A percentile compares a stretch with the other conserved stretches of the same genome.
These are phyloP conservation scores for Hydrotaea diabolus DNA, from an alignment of 2,888 invertebrate genomes.

Conservation along the genomic window DNA sequence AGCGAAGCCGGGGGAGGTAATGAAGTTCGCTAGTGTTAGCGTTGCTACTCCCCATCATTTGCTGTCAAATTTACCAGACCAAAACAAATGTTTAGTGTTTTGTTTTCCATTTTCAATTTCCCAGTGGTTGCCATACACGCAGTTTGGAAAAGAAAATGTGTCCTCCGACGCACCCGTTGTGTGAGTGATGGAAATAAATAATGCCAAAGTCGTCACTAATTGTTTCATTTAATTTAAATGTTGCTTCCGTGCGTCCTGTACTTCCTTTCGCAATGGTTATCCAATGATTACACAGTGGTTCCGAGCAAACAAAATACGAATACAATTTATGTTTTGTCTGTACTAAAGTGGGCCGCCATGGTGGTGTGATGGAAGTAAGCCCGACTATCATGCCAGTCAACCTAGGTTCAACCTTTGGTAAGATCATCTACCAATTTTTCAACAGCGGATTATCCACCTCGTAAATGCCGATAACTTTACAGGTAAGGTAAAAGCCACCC, in stretches of 20 bases:
- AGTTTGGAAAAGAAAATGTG: not conserved
- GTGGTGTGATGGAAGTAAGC: too few relatives aligned
- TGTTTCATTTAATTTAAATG: slow-evolving; percentile 47
- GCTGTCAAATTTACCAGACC: not conserved
- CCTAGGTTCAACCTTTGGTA: too few relatives aligned
- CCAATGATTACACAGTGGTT: too few relatives aligned
- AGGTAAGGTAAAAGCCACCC: too few relatives aligned
- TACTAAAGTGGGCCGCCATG: too few relatives aligned
- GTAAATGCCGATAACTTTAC: too few relatives aligned
- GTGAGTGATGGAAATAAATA: slow-evolving; percentile 9
- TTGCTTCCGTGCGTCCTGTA: not conserved
- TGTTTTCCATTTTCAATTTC: not conserved
- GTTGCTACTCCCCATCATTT: not conserved
- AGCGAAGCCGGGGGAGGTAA: too few relatives aligned
- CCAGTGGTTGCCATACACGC: not conserved
- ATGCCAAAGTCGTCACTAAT: slow-evolving; percentile 32
- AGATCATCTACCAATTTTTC: too few relatives aligned
- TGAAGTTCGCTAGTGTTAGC: not conserved
- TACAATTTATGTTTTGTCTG: too few relatives aligned
- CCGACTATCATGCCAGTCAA: too few relatives aligned
- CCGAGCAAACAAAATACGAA: too few relatives aligned
- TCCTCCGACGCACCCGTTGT: not conserved
- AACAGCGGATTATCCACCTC: too few relatives aligned
- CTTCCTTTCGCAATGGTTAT: not conserved
- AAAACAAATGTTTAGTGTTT: slow-evolving; percentile 1